Evolutionary conservation across 1,140 invertebrate species (phyloP).

Genomic region (Chironomus tepperi): DNA sequence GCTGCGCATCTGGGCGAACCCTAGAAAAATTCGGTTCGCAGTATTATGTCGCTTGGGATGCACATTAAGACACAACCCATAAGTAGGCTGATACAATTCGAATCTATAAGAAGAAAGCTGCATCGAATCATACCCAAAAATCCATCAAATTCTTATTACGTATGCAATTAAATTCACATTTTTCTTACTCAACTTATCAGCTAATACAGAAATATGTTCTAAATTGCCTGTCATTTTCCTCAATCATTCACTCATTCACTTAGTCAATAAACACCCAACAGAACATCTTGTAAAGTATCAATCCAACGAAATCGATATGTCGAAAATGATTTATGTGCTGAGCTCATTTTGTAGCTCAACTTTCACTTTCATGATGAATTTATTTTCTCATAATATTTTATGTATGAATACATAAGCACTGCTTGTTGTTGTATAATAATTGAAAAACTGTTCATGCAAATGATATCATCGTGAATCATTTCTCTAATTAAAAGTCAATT

Average conservation of each 20-base stretch:
- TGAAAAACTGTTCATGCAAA: neutral
- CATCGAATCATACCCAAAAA: too few relatives aligned
- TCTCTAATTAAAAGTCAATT: slow-evolving; percentile 5
- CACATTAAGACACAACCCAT: too few relatives aligned
- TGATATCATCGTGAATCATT: neutral
- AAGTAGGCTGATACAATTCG: too few relatives aligned
- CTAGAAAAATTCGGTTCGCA: too few relatives aligned
- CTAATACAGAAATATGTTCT: neutral
- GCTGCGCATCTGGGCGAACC: too few relatives aligned
- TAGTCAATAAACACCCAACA: too few relatives aligned
- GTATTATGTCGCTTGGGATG: too few relatives aligned
- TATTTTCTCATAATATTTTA: too few relatives aligned
- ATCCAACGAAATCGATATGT: neutral
- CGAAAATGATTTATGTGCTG: slow-evolving; percentile 1
- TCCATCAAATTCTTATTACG: neutral
- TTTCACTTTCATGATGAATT: neutral
- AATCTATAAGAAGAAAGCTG: too few relatives aligned
- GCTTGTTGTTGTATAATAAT: too few relatives aligned
- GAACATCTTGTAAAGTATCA: too few relatives aligned
- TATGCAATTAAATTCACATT: neutral
- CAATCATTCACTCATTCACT: neutral
- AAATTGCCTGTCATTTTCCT: neutral
- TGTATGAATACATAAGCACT: too few relatives aligned
- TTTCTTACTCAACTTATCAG: neutral
- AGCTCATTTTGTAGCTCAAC: neutral